Base-by-base conservation (phyloP, 2,888 invertebrate species). In the Bombylius discolor region DNA sequence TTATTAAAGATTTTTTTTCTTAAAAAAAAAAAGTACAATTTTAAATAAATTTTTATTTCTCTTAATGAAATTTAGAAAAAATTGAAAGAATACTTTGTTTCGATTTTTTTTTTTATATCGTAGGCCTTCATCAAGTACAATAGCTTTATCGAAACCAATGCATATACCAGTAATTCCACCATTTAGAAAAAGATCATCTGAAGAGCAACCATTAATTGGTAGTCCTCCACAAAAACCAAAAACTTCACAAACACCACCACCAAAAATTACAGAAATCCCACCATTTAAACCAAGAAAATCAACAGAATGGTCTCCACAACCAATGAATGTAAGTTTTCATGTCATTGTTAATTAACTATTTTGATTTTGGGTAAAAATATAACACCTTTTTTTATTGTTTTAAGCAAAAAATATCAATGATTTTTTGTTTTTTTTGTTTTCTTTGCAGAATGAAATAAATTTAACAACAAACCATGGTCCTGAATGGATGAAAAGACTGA, bases 401-500 rank as follows among this genome's bases (percentile, higher is more conserved):
- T n/a, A n/a, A n/a, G n/a, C n/a, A 23, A 23, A 2, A 2, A 23
- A 23, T 23, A 2, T 23, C 23, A 23, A 23, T 23, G 23, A 23
- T 23, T 23, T 23, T 23, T 23, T 23, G 1, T 23, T 23, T 23
- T 3, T n/a, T n/a, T n/a, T n/a, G n/a, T n/a, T n/a, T 23, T 23
- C 23, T 23, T 23, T 23, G 23, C 23, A 23, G 23, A 23, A 23
- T 23, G 23, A 23, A 23, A 23, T 3, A 23, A 23, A 23, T 23
- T 23, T 23, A 42, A 11, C 45, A 14, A 14, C 44, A 12, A 45
- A 64, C 51, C 72, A 71, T 63, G 83, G 81, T 42, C 79, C 82
- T 36, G 84, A 85, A 67, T 84, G 83, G 84, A 81, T 81, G 58
- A 77, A 81, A 59, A 78, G 79, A 64, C 73, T 84, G 58, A 81